Conservation (phyloP, 2,113 vertebrate genomes). For the Emydocephalus ijimae region DNA sequence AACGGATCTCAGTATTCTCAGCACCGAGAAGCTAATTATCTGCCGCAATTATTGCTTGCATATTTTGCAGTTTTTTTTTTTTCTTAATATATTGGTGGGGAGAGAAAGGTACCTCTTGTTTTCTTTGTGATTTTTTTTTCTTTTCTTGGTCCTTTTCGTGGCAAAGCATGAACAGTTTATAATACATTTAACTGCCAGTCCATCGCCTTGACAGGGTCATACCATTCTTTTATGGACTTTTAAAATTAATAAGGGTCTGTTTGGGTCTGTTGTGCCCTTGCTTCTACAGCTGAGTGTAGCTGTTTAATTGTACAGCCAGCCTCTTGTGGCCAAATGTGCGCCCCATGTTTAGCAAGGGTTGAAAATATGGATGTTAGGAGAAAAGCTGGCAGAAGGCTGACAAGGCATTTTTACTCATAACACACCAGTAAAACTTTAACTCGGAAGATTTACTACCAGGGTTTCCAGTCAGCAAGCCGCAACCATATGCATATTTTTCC, state of each 20-base stretch:
- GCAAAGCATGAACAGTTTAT: constrained; percentile 71
- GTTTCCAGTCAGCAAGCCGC: constrained; percentile 96
- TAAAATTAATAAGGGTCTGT: constrained; percentile 78
- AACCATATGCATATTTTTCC: constrained; percentile 91
- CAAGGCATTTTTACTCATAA: constrained; percentile 99
- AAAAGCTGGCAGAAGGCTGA: constrained; percentile 99
- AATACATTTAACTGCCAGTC: constrained; percentile 79
- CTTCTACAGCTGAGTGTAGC: constrained; percentile 64
- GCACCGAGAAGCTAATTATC: constrained; percentile 86
- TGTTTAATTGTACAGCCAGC: constrained; percentile 86
- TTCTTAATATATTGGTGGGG: constrained; percentile 27
- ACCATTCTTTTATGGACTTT: constrained; percentile 83
- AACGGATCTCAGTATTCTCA: constrained; percentile 80
- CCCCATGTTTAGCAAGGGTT: constrained; percentile 86
- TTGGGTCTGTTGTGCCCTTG: constrained; percentile 72
- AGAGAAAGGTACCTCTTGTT: too few relatives aligned
- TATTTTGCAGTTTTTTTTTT: constrained; percentile 47
- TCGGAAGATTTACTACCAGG: constrained; percentile 95
- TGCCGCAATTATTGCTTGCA: constrained; percentile 78
- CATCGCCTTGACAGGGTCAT: constrained; percentile 83
- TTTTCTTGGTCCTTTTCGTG: constrained; percentile 50
- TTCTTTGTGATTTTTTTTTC: neutral
- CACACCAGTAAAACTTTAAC: constrained; percentile 99
- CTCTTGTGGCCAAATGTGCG: constrained; percentile 86
- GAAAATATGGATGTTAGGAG: constrained; percentile 98